Evolutionary conservation across 2,797 vertebrate species (phyloP).

Genomic region (Ispidina picta): DNA sequence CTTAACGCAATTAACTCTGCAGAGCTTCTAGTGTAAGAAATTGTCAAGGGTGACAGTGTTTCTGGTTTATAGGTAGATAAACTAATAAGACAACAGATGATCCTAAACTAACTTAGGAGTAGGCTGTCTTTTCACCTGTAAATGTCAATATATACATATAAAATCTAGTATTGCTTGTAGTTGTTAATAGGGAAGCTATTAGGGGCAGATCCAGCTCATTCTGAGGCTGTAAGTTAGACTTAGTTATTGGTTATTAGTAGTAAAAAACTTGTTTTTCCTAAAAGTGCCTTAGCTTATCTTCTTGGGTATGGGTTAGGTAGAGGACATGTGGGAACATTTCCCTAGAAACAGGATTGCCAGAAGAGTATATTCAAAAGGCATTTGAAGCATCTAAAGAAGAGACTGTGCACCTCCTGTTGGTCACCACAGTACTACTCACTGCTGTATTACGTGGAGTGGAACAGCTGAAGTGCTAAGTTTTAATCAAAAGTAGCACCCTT

Average conservation of each 20-base stretch:
- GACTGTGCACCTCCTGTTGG: accelerated
- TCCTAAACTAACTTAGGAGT: background rate
- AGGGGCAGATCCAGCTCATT: accelerated
- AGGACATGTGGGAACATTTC: accelerated
- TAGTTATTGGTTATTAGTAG: background rate
- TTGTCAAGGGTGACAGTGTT: accelerated
- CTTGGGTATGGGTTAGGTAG: background rate
- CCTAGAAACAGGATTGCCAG: background rate
- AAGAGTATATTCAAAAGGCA: background rate
- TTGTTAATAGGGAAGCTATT: background rate
- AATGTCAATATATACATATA: background rate
- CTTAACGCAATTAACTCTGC: background rate
- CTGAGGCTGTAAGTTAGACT: background rate
- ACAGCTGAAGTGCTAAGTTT: background rate
- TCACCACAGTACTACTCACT: accelerated
- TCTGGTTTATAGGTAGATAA: background rate
- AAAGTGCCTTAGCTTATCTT: background rate
- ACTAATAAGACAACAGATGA: background rate
- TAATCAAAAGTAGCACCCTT: background rate
- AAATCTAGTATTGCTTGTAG: background rate
- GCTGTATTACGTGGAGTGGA: background rate
- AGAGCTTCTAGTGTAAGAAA: background rate
- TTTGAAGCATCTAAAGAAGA: background rate
- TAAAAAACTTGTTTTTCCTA: background rate
- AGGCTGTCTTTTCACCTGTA: background rate